Percentiles rank a stretch among this genome's conserved stretches.
Evolutionary conservation across 2,888 invertebrate species (phyloP).

Genomic region (Eubasilissa splendida): DNA sequence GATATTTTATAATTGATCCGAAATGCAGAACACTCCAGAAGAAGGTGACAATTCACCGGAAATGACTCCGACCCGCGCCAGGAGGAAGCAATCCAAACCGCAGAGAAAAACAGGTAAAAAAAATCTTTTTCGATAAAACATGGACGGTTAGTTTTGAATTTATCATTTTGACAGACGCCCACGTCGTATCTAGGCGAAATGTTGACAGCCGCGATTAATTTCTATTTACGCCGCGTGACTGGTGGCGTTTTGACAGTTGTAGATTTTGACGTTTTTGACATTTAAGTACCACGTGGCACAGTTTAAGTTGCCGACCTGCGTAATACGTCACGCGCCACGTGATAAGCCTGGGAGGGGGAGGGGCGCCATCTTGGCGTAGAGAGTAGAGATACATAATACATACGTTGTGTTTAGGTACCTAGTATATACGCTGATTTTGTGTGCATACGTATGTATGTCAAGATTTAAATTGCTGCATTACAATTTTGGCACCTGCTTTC

Average conservation of each 20-base stretch:
- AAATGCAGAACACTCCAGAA: conserved; percentile 24
- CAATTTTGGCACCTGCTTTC: too few relatives aligned
- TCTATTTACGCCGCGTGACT: background rate
- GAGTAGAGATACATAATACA: background rate
- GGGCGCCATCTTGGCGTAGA: conserved; percentile 12
- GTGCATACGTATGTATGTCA: too few relatives aligned
- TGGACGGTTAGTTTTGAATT: background rate
- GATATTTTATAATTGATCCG: background rate
- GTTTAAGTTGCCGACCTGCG: conserved; percentile 49
- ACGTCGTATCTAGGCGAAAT: too few relatives aligned
- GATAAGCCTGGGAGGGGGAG: conserved; percentile 17
- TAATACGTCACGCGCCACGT: conserved; percentile 48
- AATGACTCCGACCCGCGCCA: conserved; percentile 44
- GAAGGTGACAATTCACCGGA: conserved; percentile 18
- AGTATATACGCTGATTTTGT: too few relatives aligned
- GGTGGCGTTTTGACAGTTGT: conserved; percentile 6
- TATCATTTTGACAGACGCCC: background rate
- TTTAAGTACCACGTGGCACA: conserved; percentile 45
- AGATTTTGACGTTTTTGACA: conserved; percentile 38
- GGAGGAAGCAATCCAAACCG: conserved; percentile 55
- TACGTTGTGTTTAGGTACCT: too few relatives aligned
- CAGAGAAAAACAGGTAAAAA: conserved; percentile 55
- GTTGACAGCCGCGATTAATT: background rate
- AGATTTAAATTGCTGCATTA: too few relatives aligned
- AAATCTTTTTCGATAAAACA: background rate